Evolutionary conservation across 2,888 invertebrate species (phyloP), one percentile per base, ranked within the genome.

Genomic region (Oscheius sp.): DNA sequence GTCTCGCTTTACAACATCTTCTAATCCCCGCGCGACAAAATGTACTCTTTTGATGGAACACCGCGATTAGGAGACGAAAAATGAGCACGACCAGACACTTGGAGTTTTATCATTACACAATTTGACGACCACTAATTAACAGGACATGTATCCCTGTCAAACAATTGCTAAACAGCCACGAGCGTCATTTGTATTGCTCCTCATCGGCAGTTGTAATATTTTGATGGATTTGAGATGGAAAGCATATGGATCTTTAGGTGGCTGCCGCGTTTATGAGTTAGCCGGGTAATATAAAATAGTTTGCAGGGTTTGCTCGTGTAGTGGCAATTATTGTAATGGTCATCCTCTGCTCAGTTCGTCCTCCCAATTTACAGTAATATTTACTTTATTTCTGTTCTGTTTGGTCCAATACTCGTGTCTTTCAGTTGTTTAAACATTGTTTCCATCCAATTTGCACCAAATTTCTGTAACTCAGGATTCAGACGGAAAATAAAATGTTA

Each of bases 271-370:
- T 34, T 6, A 12, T 34, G 37, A 34, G 37, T 10, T 34, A 12
- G 37, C 37, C 37, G 37, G 25, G 48, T 10, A 8, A 52, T 52
- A 34, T 15, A 17, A 42, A 6, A 12, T 27, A 25, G 20, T 61
- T 74, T 80, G 45, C 74, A 82, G 81, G 45, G 77, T 82, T 29
- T 82, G 82, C 67, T 80, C 82, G 2, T 82, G 82, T 69, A 71
- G 73, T 8, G 81, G 81, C 33, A 74, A 79, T 37, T 55, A 81
- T 34, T 82, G 82, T 76, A 82, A 82, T 57, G 77, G 76, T 33
- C 71, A 71, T 2, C 61, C 61, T 6, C 61, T 61, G 25, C 61
- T 61, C 61, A 61, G 31, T 45, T 42, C 45, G 15, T 61, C 61
- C 15, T 12, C 20, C 2, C 33, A 12, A n/a, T n/a, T 52, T 12